phyloP scores from a whole-genome alignment of 1,140 invertebrate genomes.

The Drosophila tropicalis region DNA sequence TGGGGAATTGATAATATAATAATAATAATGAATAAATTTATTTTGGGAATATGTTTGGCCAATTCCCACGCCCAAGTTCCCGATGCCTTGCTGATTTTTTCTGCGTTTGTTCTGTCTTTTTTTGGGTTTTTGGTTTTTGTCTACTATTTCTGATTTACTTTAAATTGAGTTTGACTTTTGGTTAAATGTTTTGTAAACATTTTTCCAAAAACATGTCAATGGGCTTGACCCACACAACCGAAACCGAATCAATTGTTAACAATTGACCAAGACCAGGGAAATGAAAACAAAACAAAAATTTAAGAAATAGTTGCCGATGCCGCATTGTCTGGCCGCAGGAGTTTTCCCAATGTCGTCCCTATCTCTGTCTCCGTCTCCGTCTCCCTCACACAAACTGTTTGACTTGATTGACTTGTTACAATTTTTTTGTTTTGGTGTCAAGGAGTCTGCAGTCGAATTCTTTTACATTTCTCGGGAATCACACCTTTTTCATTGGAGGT shows the following conservation, averaged over 20 bases:
- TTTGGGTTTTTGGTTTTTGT: background rate
- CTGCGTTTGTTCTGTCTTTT: background rate
- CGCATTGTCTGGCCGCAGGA: constrained; percentile 18
- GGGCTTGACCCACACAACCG: constrained; percentile 12
- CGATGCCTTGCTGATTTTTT: background rate
- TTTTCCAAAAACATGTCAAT: constrained; percentile 33
- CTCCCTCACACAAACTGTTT: background rate
- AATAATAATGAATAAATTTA: constrained; percentile 11
- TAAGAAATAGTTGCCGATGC: background rate
- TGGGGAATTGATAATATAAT: background rate
- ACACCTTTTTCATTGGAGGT: constrained; percentile 27
- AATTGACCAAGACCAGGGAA: background rate
- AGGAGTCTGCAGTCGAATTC: constrained; percentile 11
- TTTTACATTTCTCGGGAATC: constrained; percentile 34
- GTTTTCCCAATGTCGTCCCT: background rate
- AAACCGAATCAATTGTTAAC: constrained; percentile 19
- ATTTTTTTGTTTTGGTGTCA: constrained; percentile 18
- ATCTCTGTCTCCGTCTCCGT: background rate
- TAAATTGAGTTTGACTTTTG: constrained; percentile 22
- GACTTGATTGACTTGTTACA: constrained; percentile 25
- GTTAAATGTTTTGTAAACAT: constrained; percentile 49
- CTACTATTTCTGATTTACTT: constrained; percentile 19
- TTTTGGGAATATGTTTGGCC: background rate
- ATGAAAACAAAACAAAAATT: background rate
- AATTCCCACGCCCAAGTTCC: constrained; percentile 20